phyloP scores from a whole-genome alignment of 2,113 vertebrate genomes.

The Desmodus rotundus region DNA sequence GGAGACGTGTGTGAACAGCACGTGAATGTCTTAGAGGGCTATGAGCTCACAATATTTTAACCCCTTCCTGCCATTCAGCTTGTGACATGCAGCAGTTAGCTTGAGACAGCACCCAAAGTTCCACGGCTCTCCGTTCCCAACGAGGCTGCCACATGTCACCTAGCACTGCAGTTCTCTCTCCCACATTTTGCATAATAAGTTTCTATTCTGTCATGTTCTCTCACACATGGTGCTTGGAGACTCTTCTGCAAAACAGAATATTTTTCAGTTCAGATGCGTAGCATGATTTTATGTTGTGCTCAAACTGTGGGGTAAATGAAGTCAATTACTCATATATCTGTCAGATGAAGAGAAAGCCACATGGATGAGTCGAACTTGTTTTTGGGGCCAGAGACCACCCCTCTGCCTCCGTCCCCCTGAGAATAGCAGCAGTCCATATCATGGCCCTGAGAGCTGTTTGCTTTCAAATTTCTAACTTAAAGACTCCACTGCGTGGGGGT shows the following conservation, averaged over 20 bases:
- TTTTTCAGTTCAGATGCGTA: constrained; percentile 82
- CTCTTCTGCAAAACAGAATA: constrained; percentile 79
- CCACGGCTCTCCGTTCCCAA: constrained; percentile 69
- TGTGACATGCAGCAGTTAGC: background rate
- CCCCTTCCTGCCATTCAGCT: constrained; percentile 17
- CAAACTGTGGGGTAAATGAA: constrained; percentile 79
- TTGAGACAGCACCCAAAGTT: constrained; percentile 46
- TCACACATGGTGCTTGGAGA: constrained; percentile 81
- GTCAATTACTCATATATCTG: constrained; percentile 79
- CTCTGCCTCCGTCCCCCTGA: background rate
- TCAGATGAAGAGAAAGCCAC: constrained; percentile 80
- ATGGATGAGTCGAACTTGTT: constrained; percentile 75
- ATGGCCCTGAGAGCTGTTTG: background rate
- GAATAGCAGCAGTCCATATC: background rate
- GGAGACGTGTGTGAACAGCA: background rate
- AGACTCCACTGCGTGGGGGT: background rate
- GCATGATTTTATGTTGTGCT: constrained; percentile 79
- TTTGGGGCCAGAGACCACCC: constrained; percentile 73
- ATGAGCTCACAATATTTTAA: background rate
- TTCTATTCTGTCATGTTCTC: constrained; percentile 85
- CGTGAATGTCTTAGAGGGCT: background rate
- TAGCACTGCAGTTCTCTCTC: constrained; percentile 72
- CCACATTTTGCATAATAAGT: constrained; percentile 85
- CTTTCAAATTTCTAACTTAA: constrained; percentile 29
- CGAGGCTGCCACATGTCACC: constrained; percentile 78